phyloP scores from a whole-genome alignment of 2,888 invertebrate species.

The Troilus luridus region DNA sequence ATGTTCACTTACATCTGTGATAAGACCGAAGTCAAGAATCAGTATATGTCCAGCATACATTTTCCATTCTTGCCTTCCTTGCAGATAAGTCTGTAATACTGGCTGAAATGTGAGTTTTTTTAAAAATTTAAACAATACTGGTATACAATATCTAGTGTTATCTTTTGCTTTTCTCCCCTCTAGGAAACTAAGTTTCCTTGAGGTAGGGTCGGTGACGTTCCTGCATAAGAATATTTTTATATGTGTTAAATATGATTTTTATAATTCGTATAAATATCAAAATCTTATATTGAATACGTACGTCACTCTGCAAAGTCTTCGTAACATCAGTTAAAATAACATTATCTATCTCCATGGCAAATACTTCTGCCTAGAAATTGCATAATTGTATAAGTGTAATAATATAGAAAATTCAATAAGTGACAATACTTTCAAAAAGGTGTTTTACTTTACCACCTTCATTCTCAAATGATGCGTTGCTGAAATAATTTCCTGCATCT shows the following conservation, averaged over 20 bases:
- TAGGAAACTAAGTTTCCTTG: too few relatives aligned
- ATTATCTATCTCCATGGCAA: background rate
- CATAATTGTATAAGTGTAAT: background rate
- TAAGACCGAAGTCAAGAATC: slow-evolving; percentile 10
- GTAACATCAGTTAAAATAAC: background rate
- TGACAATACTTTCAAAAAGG: background rate
- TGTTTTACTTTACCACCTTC: background rate
- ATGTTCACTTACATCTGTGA: slow-evolving; percentile 2
- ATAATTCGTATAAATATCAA: too few relatives aligned
- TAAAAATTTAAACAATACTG: background rate
- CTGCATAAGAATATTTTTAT: too few relatives aligned
- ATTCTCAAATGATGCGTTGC: slow-evolving; percentile 6
- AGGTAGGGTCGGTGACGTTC: too few relatives aligned
- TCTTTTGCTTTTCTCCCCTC: too few relatives aligned
- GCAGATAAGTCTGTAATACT: slow-evolving; percentile 11
- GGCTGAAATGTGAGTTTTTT: background rate
- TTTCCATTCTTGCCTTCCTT: background rate
- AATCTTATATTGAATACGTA: background rate
- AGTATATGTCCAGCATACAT: slow-evolving; percentile 2
- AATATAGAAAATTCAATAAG: background rate
- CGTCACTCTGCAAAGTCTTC: background rate
- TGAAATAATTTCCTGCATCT: background rate
- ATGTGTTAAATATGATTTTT: too few relatives aligned
- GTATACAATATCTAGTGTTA: too few relatives aligned
- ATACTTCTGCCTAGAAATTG: background rate